Evolutionary conservation across 1,140 invertebrate species (phyloP).

Genomic region (Cataglyphis hispanica): DNA sequence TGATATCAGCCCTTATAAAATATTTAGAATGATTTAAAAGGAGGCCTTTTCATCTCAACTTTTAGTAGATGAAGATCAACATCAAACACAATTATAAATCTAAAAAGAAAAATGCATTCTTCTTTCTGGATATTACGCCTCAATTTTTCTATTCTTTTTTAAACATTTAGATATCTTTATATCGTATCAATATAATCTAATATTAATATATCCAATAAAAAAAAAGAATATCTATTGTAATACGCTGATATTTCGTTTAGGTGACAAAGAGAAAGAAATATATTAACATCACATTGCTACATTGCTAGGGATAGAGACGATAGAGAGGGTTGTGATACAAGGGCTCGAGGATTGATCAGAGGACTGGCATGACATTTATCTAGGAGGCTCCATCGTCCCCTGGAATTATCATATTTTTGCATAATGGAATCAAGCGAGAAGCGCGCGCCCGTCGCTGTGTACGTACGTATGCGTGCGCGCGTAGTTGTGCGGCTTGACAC

Average conservation of each 20-base stretch:
- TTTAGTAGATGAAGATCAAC: background rate
- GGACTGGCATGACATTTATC: conserved; percentile 75
- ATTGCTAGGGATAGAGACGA: conserved; percentile 14
- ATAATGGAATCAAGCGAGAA: conserved; percentile 79
- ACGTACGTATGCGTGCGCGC: background rate
- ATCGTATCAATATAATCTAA: background rate
- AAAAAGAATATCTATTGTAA: background rate
- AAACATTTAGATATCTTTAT: background rate
- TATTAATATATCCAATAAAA: background rate
- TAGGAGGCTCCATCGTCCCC: conserved; percentile 50
- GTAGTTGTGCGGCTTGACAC: conserved; percentile 23
- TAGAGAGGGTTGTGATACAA: conserved; percentile 33
- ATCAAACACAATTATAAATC: background rate
- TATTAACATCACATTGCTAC: conserved; percentile 60
- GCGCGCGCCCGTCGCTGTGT: conserved; percentile 37
- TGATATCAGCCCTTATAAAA: background rate
- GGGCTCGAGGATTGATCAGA: conserved; percentile 70
- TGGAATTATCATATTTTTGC: conserved; percentile 82
- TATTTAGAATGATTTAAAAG: conserved; percentile 1
- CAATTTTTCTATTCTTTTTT: background rate
- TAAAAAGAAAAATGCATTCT: conserved; percentile 9
- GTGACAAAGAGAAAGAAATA: conserved; percentile 63
- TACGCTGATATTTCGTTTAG: conserved; percentile 15
- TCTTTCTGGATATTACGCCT: background rate
- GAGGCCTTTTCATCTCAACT: background rate